Evolutionary conservation across 1,140 invertebrate genomes (phyloP).

Genomic region (Pseudomyrmex dendroicus): DNA sequence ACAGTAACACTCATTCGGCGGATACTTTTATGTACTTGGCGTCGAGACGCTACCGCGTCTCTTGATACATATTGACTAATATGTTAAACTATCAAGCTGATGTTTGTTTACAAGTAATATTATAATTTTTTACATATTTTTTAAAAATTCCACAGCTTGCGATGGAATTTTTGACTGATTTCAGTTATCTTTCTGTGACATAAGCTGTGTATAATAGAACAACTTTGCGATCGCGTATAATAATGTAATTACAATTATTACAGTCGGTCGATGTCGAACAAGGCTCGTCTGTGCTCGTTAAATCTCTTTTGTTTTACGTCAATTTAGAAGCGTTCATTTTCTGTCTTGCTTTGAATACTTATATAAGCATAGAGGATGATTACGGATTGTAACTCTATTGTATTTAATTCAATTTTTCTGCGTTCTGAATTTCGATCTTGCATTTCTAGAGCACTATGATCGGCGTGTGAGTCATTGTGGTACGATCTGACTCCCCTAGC

Average conservation of each 20-base stretch:
- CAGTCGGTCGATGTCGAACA: conserved; percentile 41
- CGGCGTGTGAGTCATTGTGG: conserved; percentile 55
- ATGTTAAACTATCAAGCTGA: neutral
- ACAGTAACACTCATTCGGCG: too few species aligned
- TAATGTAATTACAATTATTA: conserved; percentile 26
- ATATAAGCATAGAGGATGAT: conserved; percentile 41
- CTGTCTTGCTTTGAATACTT: conserved; percentile 65
- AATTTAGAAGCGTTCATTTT: conserved; percentile 66
- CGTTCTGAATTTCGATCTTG: neutral
- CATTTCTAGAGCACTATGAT: conserved; percentile 57
- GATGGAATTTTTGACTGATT: neutral
- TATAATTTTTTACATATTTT: neutral
- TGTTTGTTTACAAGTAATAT: neutral
- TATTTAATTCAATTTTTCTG: neutral
- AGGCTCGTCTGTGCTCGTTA: conserved; percentile 18
- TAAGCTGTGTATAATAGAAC: neutral
- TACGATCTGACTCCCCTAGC: conserved; percentile 51
- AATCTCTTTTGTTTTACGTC: conserved; percentile 51
- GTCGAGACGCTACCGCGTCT: too few species aligned
- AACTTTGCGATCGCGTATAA: neutral
- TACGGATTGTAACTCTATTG: neutral
- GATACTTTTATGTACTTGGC: too few species aligned
- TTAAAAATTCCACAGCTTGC: neutral
- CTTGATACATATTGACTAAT: neutral
- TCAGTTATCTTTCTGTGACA: neutral